phyloP scores from a whole-genome alignment of 2,797 vertebrate species.

The Lycodopsis pacificus region DNA sequence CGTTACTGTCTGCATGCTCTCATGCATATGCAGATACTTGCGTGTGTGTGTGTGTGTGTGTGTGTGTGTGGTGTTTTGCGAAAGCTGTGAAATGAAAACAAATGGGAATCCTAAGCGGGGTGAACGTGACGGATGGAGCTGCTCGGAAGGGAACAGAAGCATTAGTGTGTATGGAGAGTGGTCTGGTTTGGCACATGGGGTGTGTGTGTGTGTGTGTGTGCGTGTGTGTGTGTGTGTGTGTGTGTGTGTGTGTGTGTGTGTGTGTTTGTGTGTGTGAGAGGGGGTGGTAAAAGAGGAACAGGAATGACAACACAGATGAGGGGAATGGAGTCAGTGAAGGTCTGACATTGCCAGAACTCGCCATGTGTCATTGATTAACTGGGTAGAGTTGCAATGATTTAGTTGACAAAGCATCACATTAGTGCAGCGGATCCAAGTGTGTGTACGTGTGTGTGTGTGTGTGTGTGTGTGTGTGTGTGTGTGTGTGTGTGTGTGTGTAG shows the following conservation, averaged over 20 bases:
- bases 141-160: conserved; percentile 69
- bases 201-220: conserved; percentile 6
- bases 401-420: conserved; percentile 80
- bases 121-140: conserved; percentile 73
- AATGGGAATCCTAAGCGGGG: conserved; percentile 69
- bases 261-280: too few relatives aligned
- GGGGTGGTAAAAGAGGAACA: conserved; percentile 39
- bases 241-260: too few relatives aligned
- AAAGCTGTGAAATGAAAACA: conserved; percentile 67
- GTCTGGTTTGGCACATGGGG: conserved; percentile 64
- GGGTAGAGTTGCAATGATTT: conserved; percentile 77
- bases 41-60: background rate
- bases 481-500: conserved; percentile 60
- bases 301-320: conserved; percentile 64
- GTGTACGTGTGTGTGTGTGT: conserved; percentile 51
- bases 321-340: conserved; percentile 58
- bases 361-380: conserved; percentile 84
- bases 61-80: conserved; percentile 17
- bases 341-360: conserved; percentile 75
- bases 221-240: background rate
- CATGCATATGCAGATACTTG: conserved; percentile 13
- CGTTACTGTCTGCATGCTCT: background rate
- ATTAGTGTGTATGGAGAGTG: conserved; percentile 68
- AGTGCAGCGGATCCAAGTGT: conserved; percentile 65
- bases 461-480: conserved; percentile 57